phyloP scores from a whole-genome alignment of 2,888 invertebrate species.

The Sesia apiformis region DNA sequence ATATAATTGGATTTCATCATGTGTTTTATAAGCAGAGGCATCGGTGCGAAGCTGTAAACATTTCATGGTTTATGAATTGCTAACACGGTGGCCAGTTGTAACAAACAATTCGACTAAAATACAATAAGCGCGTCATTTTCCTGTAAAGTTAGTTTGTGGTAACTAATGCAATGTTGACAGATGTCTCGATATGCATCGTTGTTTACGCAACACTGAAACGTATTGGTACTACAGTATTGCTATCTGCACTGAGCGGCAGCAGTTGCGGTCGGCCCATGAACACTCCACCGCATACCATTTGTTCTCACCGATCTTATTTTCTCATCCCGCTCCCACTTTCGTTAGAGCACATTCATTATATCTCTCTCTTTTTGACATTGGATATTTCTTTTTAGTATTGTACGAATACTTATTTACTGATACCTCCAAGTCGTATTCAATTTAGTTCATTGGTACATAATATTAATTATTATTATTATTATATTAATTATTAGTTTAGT shows the following conservation, averaged over 20 bases:
- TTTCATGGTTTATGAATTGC: slow-evolving; percentile 29
- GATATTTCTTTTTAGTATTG: slow-evolving; percentile 29
- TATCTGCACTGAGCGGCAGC: slow-evolving; percentile 3
- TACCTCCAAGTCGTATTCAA: too few species aligned
- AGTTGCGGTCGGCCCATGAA: slow-evolving; percentile 35
- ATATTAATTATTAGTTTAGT: too few species aligned
- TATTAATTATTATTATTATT: too few species aligned
- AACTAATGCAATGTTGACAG: slow-evolving; percentile 1
- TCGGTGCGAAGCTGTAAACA: slow-evolving; percentile 25
- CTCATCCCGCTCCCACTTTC: slow-evolving; percentile 31
- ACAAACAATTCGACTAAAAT: slow-evolving; percentile 12
- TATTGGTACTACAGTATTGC: too few species aligned
- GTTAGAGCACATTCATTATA: slow-evolving; percentile 16
- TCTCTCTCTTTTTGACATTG: slow-evolving; percentile 34
- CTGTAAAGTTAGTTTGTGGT: not conserved
- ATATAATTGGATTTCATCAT: slow-evolving; percentile 64
- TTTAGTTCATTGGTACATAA: too few species aligned
- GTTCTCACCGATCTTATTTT: slow-evolving; percentile 56
- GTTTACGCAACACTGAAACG: slow-evolving; percentile 16
- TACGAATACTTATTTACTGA: not conserved
- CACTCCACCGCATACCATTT: slow-evolving; percentile 41
- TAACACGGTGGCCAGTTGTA: slow-evolving; percentile 28
- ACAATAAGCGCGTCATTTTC: not conserved
- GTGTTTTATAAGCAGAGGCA: slow-evolving; percentile 20
- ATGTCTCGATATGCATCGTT: slow-evolving; percentile 12